Evolutionary conservation across 2,113 vertebrate genomes (phyloP), one percentile per base, ranked within the genome.

Genomic region (Diadophis punctatus): DNA sequence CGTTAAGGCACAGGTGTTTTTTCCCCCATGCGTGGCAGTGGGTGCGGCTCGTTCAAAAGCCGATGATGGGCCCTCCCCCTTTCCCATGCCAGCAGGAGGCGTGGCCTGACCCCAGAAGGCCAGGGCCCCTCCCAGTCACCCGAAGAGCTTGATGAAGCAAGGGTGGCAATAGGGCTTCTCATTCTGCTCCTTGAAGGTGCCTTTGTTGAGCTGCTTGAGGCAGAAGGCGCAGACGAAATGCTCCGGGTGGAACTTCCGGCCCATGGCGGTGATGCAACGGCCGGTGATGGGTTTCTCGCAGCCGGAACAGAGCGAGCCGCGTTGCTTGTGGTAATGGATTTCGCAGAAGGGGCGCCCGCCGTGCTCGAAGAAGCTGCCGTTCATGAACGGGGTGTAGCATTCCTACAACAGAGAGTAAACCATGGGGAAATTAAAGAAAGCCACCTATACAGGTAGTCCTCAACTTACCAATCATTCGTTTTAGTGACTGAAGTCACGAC

Each of bases 191-290:
- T 98, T 98, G 97, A 99, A 99, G 95, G 98, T 99, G 93, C 98
- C 98, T 94, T 99, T 99, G 97, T 98, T 98, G 93, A 99, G 98
- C 0, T 98, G 98, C 91, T 98, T 98, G 89, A 98, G 97, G 95
- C 97, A 99, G 97, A 99, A 99, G 96, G 99, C 98, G 55, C 99
- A 99, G 95, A 98, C 98, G 1, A 99, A 98, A 96, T 99, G 99
- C 92, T 99, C 98, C 0, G 98, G 99, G 94, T 99, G 99, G 96
- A 99, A 99, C 94, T 98, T 98, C 93, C 98, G 98, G 4, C 98
- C 98, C 98, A 99, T 98, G 91, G 98, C 98, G 0, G 98, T 99
- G 95, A 99, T 98, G 43, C 99, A 99, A 85, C 98, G 98, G 27
- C 98, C 98, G 3, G 98, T 98, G 95, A 99, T 99, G 2, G 98